A percentile compares a stretch with the other conserved stretches of the same genome.
phyloP scores from a whole-genome alignment of 2,797 vertebrate species.

The Schizopygopsis malacanthus region DNA sequence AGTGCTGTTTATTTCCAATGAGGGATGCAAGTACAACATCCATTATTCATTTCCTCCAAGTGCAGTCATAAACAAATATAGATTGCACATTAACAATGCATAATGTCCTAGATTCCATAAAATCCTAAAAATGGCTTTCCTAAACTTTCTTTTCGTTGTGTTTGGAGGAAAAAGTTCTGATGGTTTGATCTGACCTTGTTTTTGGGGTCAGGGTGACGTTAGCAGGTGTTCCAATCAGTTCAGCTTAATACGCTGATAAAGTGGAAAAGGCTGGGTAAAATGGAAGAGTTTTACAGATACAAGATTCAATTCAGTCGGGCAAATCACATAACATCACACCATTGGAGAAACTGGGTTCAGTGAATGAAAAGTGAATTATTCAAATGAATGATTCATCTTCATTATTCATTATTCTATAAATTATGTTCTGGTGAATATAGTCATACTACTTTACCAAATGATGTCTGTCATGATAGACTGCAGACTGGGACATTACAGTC shows the following conservation, averaged over 20 bases:
- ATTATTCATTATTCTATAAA: slow-evolving; percentile 4
- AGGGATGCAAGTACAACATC: slow-evolving; percentile 49
- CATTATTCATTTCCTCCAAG: slow-evolving; percentile 48
- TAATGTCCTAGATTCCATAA: slow-evolving; percentile 38
- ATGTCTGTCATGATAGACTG: slow-evolving; percentile 14
- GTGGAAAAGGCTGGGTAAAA: slow-evolving; percentile 11
- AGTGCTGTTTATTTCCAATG: slow-evolving; percentile 45
- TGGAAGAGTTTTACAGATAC: slow-evolving; percentile 24
- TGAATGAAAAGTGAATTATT: slow-evolving; percentile 43
- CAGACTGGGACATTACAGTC: not conserved
- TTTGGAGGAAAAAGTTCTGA: not conserved
- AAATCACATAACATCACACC: slow-evolving; percentile 40
- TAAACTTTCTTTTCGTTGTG: not conserved
- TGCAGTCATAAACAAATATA: slow-evolving; percentile 44
- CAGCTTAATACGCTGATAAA: slow-evolving; percentile 24
- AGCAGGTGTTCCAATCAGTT: slow-evolving; percentile 36
- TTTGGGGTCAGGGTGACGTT: not conserved
- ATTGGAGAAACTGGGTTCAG: slow-evolving; percentile 11
- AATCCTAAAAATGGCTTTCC: slow-evolving; percentile 16
- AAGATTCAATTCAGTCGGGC: slow-evolving; percentile 31
- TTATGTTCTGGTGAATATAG: slow-evolving; percentile 26
- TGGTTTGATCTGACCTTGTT: slow-evolving; percentile 4
- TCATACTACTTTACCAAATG: not conserved
- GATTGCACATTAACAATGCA: slow-evolving; percentile 46
- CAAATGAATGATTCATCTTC: slow-evolving; percentile 21